Base-by-base conservation (phyloP, 2,797 vertebrate genomes). In the Dicrostonyx torquatus region DNA sequence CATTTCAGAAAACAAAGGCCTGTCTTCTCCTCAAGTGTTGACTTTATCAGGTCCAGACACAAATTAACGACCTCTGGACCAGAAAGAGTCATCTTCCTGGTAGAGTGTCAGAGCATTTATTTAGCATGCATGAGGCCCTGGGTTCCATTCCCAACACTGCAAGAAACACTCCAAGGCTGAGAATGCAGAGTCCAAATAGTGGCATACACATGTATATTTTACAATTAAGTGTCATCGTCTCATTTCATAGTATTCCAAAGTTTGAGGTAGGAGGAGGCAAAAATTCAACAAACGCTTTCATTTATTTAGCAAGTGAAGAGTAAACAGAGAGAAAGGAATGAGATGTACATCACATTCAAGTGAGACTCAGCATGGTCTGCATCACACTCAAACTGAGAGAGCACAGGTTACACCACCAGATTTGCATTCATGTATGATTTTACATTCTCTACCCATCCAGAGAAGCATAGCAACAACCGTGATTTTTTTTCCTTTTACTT, bases 321-420 rank as follows among this genome's bases (percentile, higher is more conserved):
- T 79, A 93, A 94, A 93, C 40, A 29, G 29, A 58, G 29, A 4
- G 3, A 64, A 68, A 89, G 53, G 60, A 94, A 53, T 84, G 55
- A 72, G 22, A 70, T 58, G 37, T 84, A 92, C 96, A 92, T 87
- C 70, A 89, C 55, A 89, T 66, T 95, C 64, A 95, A 87, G 48
- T 79, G 88, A 14, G 84, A 89, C 64, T 84, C 92, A 72, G 79
- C 84, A 70, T 53, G 11, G 73, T 66, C 34, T 82, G 22, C 1
- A 75, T 68, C 14, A 34, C 26, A 96, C 66, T 90, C 84, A 93
- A 55, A 87, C 79, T 94, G 24, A 84, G 72, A 62, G 17, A 92
- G 77, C 58, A 43, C 55, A 86, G 37, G 6, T 80, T 77, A 84
- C 70, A 72, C 5, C 29, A 92, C 40, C 86, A 93, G 91, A 91